Conservation (phyloP, 2,888 invertebrate genomes). For the Tiliacea aurago region DNA sequence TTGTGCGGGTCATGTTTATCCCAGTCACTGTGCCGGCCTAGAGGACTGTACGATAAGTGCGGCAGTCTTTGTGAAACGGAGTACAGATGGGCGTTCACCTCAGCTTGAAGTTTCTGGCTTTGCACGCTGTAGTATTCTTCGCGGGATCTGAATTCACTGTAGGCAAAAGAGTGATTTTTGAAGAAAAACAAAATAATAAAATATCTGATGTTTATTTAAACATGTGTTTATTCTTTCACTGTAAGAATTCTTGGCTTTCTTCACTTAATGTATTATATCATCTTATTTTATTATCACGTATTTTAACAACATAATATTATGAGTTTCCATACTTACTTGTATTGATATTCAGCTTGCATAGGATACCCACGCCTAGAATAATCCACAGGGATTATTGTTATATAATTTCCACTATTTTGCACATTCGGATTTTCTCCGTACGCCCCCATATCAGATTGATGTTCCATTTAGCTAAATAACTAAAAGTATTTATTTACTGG, state of each 20-base stretch:
- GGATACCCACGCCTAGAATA: conserved; percentile 90
- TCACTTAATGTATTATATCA: neutral
- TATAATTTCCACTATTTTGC: conserved; percentile 89
- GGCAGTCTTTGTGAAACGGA: conserved; percentile 91
- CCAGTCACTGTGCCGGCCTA: conserved; percentile 88
- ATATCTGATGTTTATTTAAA: neutral
- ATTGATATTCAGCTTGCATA: conserved; percentile 91
- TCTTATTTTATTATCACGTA: neutral
- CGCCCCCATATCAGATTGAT: conserved; percentile 87
- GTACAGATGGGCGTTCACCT: conserved; percentile 90
- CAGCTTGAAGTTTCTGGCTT: conserved; percentile 88
- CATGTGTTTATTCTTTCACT: neutral
- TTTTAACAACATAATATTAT: neutral
- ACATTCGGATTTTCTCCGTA: conserved; percentile 88
- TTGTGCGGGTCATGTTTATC: conserved; percentile 88
- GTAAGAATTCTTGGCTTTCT: neutral
- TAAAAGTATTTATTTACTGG: conserved; percentile 47
- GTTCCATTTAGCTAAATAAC: conserved; percentile 80
- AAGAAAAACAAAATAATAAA: neutral
- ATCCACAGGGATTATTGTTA: conserved; percentile 91
- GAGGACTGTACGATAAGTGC: conserved; percentile 87
- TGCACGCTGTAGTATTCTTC: conserved; percentile 89
- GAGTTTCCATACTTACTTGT: conserved; percentile 83
- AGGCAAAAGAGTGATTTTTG: conserved; percentile 24
- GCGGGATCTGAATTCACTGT: conserved; percentile 87